Evolutionary conservation across 2,113 vertebrate genomes (phyloP), one percentile per base, ranked within the genome.

Genomic region (Pteruthius melanotis): DNA sequence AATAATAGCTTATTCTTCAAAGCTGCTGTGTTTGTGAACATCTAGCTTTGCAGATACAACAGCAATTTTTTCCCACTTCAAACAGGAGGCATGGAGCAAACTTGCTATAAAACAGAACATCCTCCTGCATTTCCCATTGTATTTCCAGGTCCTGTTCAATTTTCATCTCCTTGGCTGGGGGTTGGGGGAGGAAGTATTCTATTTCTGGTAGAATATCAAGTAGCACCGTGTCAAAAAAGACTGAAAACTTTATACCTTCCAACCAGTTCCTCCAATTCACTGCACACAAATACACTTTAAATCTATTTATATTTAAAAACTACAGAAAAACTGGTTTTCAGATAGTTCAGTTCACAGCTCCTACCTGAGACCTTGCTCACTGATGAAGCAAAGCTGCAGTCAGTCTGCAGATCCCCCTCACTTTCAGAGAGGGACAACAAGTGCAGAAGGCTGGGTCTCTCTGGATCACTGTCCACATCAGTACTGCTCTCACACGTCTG

Each of bases 341-440:
- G 21, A 37, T 4, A 74, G 8, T 24, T 21, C 31, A 11, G 15
- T 74, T 95, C 54, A 64, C 57, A 71, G 64, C 30, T 74, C 89
- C 90, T 97, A 98, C 98, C 98, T 97, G 98, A 96, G 31, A 77
- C 26, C 68, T 39, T 97, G 82, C 69, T 87, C 82, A 30, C 3
- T 30, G 96, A 96, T 13, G 97, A 96, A 69, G 22, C 91, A 83
- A 83, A 45, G 60, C 77, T 97, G 93, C 61, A 72, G 13, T 97
- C 96, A 3, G 97, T 94, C 35, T 63, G 91, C 28, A 95, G 53
- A 45, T 97, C 97, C 15, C 89, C 83, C 35, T 97, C 97, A 61
- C 97, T 98, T 84, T 97, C 98, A 56, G 95, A 89, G 9, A 76
- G 54, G 8, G 91, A 78, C 27, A 92, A 70, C 28, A 87, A 72